Percentiles rank a stretch among this genome's conserved stretches.
These are phyloP conservation scores for Drosophila kikkawai DNA, from an alignment of 1,140 invertebrate species.

Conservation along the genomic window DNA sequence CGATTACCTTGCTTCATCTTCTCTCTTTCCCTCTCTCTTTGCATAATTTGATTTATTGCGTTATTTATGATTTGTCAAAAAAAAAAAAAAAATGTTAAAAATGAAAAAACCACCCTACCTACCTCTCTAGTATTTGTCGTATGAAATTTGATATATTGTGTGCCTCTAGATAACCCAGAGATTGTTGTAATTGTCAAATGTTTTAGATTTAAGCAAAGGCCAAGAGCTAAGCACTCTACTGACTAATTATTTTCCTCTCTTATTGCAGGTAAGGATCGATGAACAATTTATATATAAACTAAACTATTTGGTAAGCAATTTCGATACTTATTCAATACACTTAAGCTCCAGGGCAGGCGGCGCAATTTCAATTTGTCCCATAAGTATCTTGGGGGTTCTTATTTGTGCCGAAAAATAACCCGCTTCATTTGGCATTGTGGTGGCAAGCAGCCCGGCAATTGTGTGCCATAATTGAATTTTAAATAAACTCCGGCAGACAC, in stretches of 20 bases:
- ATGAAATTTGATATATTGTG: constrained; percentile 65
- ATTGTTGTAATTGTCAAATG: constrained; percentile 58
- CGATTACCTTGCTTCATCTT: constrained; percentile 16
- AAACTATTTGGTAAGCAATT: constrained; percentile 82
- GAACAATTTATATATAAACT: constrained; percentile 83
- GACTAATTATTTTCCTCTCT: constrained; percentile 50
- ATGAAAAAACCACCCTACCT: background rate
- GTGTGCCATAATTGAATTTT: constrained; percentile 83
- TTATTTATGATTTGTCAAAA: constrained; percentile 54
- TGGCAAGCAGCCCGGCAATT: constrained; percentile 44
- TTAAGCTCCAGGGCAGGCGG: constrained; percentile 1
- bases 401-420: constrained; percentile 15
- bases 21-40: constrained; percentile 2
- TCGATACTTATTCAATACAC: constrained; percentile 13
- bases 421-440: constrained; percentile 44
- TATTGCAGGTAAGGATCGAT: constrained; percentile 84
- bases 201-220: constrained; percentile 49
- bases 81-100: constrained; percentile 2
- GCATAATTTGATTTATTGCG: constrained; percentile 26
- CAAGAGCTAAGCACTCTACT: constrained; percentile 3
- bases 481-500: constrained; percentile 75
- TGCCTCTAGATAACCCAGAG: constrained; percentile 48
- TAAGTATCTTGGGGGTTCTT: constrained; percentile 21
- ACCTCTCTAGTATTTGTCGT: constrained; percentile 48
- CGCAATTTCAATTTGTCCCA: constrained; percentile 21